These are phyloP conservation scores for Drosophila pandora DNA, from an alignment of 1,140 invertebrate genomes.

Conservation along the genomic window DNA sequence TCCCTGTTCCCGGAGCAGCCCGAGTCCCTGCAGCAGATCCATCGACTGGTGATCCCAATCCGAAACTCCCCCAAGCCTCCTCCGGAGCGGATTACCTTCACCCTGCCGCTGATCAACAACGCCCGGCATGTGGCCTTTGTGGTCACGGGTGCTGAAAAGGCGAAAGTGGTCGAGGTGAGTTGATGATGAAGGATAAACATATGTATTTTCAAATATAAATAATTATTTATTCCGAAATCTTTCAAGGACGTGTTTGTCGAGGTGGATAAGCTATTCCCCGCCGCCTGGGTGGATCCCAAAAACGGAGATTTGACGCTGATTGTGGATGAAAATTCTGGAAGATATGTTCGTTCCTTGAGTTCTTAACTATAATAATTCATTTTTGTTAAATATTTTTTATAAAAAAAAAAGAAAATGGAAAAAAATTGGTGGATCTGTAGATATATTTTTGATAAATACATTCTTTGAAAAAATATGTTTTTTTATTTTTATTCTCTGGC, in stretches of 20 bases:
- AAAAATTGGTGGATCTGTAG: neutral
- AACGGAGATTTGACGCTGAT: constrained; percentile 56
- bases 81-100: constrained; percentile 94
- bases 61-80: constrained; percentile 98
- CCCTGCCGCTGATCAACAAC: constrained; percentile 96
- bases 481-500: no score
- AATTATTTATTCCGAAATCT: neutral
- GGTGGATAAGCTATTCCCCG: constrained; percentile 48
- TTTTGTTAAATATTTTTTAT: neutral
- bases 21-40: constrained; percentile 87
- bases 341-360: neutral
- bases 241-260: constrained; percentile 56
- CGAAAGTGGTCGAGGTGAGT: constrained; percentile 91
- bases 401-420: neutral
- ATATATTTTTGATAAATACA: neutral
- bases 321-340: constrained; percentile 43
- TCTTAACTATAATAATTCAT: neutral
- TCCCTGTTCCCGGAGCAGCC: constrained; percentile 96
- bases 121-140: constrained; percentile 93
- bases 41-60: constrained; percentile 92
- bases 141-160: constrained; percentile 92
- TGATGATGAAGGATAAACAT: neutral
- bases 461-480: neutral
- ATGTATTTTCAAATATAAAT: neutral
- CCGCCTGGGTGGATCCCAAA: constrained; percentile 59